Evolutionary conservation across 1,140 invertebrate genomes (phyloP), one percentile per base, ranked within the genome.

Genomic region (Lamellibrachia luymesi): DNA sequence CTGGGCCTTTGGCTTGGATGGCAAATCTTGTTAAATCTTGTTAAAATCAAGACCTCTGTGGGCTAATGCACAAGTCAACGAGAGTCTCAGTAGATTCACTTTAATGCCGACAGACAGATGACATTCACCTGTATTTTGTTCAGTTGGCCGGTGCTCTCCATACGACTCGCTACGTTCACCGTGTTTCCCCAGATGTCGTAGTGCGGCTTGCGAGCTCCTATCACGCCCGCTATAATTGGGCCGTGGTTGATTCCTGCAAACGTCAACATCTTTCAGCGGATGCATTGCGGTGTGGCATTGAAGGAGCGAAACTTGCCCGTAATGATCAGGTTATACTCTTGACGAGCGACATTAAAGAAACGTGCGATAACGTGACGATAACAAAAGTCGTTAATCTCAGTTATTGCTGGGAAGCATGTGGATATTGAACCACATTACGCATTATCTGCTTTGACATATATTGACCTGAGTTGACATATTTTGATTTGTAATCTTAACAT

Each of bases 141-240:
- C 97, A 99, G 98, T 94, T 98, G 97, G 0, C 99, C 99, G 93
- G 98, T 99, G 94, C 98, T 99, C 95, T 99, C 99, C 99, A 99
- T 99, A 51, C 99, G 97, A 13, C 98, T 99, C 2, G 98, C 98
- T 2, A 99, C 98, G 96, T 99, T 99, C 0, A 99, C 99, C 0
- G 99, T 99, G 96, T 99, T 99, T 2, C 99, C 98, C 99, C 99
- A 99, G 94, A 99, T 99, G 95, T 99, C 99, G 96, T 99, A 99
- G 95, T 99, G 98, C 0, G 99, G 99, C 95, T 99, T 99, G 95
- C 99, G 98, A 0, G 98, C 98, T 0, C 99, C 99, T 49, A 99
- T 98, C 10, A 99, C 98, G 38, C 98, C 98, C 22, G 98, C 98
- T 95, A 99, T 98, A 2, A 99, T 98, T 0, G 98, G 98, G 0